Evolutionary conservation across 2,797 vertebrate genomes (phyloP), one percentile per base, ranked within the genome.

Genomic region (Kryptopterus vitreolus): DNA sequence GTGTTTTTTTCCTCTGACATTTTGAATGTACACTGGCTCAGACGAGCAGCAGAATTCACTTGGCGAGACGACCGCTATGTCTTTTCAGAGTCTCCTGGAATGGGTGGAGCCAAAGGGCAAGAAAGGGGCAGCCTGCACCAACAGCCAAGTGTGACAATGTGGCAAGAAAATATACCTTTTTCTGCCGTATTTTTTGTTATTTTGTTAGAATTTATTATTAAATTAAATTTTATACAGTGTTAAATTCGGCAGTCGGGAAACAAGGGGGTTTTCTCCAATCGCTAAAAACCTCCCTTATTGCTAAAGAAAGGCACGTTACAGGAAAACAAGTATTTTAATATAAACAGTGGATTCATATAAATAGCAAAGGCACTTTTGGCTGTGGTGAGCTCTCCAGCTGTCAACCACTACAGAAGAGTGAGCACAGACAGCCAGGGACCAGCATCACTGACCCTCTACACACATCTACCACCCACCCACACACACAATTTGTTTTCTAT

Each of bases 391-490:
- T 93, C 95, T 95, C 93, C 90, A 94, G 93, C 93, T 90, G 95
- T 98, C 97, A 97, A 98, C 97, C 96, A 81, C 95, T 90, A 94
- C 96, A 95, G 96, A 97, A 94, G 91, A 95, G 95, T 96, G 95
- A 95, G 93, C 90, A 89, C 92, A 94, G 94, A 94, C 93, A 94
- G 90, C 95, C 93, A 87, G 92, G 90, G 92, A 94, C 93, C 93
- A 87, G 89, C 87, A 78, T 79, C 81, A 77, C 83, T 79, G 43
- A 79, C 83, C 65, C 62, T 26, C 52, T n/a, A 35, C 58, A 18
- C n/a, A 29, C 48, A 52, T 18, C 11, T 43, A 26, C 26, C 18
- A 53, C 69, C 48, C 48, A 20, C 66, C 4, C 2, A 22, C 31
- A 15, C 55, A 26, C 22, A 66, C 12, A 31, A 33, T 22, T 20